phyloP scores from a whole-genome alignment of 2,888 invertebrate species.

The Ectemnius cavifrons region DNA sequence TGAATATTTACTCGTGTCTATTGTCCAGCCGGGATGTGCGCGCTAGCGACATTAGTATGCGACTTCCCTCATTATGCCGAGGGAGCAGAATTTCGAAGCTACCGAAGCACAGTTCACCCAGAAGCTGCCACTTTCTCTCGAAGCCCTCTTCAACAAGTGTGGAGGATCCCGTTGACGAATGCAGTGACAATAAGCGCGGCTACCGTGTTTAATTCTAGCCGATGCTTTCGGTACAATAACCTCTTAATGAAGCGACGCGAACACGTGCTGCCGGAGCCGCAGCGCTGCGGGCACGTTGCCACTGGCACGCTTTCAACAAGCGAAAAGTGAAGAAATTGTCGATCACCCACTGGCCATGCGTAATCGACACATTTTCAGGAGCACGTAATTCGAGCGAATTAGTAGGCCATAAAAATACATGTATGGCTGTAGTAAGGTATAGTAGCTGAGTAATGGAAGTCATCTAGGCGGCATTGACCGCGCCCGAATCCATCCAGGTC shows the following conservation, averaged over 20 bases:
- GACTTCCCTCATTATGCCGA: slow-evolving; percentile 30
- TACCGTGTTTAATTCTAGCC: too few species aligned
- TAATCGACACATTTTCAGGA: slow-evolving; percentile 57
- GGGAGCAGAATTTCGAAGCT: slow-evolving; percentile 23
- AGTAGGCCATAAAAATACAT: slow-evolving; percentile 67
- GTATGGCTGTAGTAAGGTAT: too few species aligned
- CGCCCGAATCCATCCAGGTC: slow-evolving; percentile 52
- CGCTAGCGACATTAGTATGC: slow-evolving; percentile 39
- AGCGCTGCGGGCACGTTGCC: slow-evolving; percentile 11
- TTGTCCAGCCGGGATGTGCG: slow-evolving; percentile 22
- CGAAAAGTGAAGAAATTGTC: slow-evolving; percentile 32
- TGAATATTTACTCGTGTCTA: slow-evolving; percentile 44
- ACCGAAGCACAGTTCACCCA: not conserved
- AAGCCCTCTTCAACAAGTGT: too few species aligned
- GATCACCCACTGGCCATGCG: slow-evolving; percentile 41
- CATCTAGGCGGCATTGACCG: slow-evolving; percentile 65
- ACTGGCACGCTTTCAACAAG: slow-evolving; percentile 36
- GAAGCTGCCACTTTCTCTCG: too few species aligned
- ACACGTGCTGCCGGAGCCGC: too few species aligned
- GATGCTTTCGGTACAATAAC: too few species aligned
- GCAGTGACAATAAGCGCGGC: too few species aligned
- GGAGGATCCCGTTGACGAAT: too few species aligned
- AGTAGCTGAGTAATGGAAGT: slow-evolving; percentile 46
- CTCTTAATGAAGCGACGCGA: too few species aligned
- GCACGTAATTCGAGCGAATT: slow-evolving; percentile 60